Evolutionary conservation across 2,113 vertebrate genomes (phyloP).

Genomic region (Elgaria multicarinata): DNA sequence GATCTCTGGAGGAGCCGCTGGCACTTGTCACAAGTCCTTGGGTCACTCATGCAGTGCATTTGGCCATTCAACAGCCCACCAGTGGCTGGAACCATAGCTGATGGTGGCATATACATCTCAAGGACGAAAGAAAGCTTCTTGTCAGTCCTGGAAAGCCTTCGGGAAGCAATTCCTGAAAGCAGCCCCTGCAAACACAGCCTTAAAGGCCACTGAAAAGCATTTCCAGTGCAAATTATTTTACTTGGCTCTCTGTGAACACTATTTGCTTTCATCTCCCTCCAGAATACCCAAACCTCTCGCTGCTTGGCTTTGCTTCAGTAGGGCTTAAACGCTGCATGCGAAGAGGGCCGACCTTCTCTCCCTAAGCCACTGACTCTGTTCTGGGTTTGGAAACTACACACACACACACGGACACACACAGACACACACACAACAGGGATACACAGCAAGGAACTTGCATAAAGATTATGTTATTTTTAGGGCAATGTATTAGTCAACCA

Average conservation of each 20-base stretch:
- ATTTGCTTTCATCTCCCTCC: not conserved
- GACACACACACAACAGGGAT: too few species aligned
- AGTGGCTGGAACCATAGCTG: too few species aligned
- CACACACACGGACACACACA: too few species aligned
- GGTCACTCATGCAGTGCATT: not conserved
- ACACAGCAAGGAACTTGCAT: not conserved
- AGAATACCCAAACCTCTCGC: not conserved
- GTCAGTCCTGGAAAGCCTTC: not conserved
- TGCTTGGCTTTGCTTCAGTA: not conserved
- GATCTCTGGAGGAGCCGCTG: not conserved
- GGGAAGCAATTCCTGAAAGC: not conserved
- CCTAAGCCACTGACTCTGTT: not conserved
- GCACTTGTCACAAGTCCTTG: not conserved
- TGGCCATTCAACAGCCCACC: not conserved
- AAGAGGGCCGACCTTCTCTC: not conserved
- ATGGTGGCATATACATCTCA: not conserved
- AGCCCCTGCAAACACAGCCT: not conserved
- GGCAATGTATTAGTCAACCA: not conserved
- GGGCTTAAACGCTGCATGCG: not conserved
- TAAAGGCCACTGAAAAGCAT: not conserved
- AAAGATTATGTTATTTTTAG: not conserved
- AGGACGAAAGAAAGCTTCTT: not conserved
- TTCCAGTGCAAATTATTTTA: not conserved
- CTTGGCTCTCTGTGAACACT: not conserved
- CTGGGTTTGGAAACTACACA: not conserved